Evolutionary conservation across 2,888 invertebrate genomes (phyloP), one percentile per base, ranked within the genome.

Genomic region (Tachystola acroxantha): DNA sequence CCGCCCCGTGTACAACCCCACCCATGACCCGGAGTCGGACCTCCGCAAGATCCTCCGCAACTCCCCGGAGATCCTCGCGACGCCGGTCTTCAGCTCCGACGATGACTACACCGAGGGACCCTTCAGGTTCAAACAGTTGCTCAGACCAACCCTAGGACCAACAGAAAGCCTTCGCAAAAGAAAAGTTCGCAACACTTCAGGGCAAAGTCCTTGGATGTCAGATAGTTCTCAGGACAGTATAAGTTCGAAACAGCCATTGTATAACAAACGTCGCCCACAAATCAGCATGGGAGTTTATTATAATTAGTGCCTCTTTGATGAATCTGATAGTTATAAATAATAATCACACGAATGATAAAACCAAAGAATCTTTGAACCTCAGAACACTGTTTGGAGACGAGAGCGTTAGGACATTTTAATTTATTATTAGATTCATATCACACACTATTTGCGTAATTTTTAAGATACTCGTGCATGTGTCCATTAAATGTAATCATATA

Each of bases 101-200:
- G 81, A 84, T 10, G 89, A 89, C 45, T 90, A 91, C 48, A 87
- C 88, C 7, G 88, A 89, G 29, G 92, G 92, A 0, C 92, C 92
- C 0, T 92, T 91, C 63, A 89, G 92, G 53, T 92, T 92, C 57
- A 86, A 92, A 32, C 90, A 91, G 50, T 64, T 92, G 9, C 64
- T 93, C 2, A 74, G 91, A 44, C 91, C 91, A 0, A 91, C 92
- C 1, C 76, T 90, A 38, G 89, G 91, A 1, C 92, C 92, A 0
- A 93, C 92, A 0, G 92, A 92, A 48, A 92, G 92, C 29, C 72
- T 92, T 34, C 80, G 92, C 12, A 91, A 91, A 57, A 77, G 91
- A 10, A 91, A 91, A 66, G 89, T 89, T 0, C 73, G 79, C 2
- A 82, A 76, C 35, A 73, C 80, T 0, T 67, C 81, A 1, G 73